These are phyloP conservation scores for Puntigrus tetrazona DNA, from an alignment of 2,113 vertebrate species.

Conservation along the genomic window DNA sequence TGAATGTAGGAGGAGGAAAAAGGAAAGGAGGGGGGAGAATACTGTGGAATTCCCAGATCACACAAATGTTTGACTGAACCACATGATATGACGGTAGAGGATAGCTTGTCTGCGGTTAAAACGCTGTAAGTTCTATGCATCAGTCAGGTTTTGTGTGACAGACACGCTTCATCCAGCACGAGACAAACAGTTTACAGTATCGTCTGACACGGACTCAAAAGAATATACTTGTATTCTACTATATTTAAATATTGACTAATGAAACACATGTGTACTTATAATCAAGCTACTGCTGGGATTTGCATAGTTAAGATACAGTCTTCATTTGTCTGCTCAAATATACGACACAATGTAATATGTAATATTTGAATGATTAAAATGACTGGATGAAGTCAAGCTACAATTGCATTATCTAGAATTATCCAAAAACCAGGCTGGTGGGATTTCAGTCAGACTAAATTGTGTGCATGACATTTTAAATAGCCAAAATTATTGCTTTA, in stretches of 20 bases:
- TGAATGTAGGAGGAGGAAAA: constrained; percentile 17
- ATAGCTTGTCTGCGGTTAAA: neutral
- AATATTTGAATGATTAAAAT: neutral
- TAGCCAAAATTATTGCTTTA: constrained; percentile 9
- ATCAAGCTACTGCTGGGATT: neutral
- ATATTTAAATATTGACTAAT: constrained; percentile 14
- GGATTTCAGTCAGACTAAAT: neutral
- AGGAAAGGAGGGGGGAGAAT: neutral
- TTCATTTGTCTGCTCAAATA: constrained; percentile 1
- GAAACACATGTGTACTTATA: neutral
- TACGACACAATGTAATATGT: neutral
- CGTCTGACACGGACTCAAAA: neutral
- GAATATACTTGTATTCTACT: neutral
- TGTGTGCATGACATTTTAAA: neutral
- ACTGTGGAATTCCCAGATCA: constrained; percentile 13
- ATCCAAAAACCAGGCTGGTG: neutral
- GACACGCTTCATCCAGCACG: neutral
- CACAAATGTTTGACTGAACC: constrained; percentile 21
- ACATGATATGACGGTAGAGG: neutral
- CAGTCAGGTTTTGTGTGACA: neutral
- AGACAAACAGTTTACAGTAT: neutral
- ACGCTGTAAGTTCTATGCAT: neutral
- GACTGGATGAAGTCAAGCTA: neutral
- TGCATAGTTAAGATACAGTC: neutral
- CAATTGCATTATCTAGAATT: neutral